Base-by-base conservation (phyloP, 2,888 invertebrate genomes). In the Drosophila tripunctata region DNA sequence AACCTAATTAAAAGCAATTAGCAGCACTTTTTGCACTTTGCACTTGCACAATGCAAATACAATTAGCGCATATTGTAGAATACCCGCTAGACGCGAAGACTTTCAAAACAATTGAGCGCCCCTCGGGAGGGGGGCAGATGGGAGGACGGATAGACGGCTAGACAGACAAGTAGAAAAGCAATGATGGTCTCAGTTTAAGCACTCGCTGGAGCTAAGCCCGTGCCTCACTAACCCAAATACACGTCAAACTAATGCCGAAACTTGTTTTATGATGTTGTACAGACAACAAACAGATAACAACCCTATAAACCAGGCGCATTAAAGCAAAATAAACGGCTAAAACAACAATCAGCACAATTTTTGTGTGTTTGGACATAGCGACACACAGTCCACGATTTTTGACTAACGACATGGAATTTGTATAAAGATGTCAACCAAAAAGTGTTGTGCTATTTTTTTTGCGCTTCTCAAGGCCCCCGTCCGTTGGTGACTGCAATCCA, bases 211-310 rank as follows among this genome's bases (percentile, higher is more conserved):
- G n/a, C 7, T 6, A 27, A 56, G 4, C 43, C 75, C 58, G 36
- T 69, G 85, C 55, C 80, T 78, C 67, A 80, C 85, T 80, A 80
- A 80, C 80, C 80, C 62, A 84, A 87, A 80, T 80, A 76, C 65
- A 64, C 41, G 45, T 38, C 55, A 62, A 73, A 62, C 67, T 67
- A 67, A 71, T 72, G 80, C 75, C 75, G 64, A 81, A 87, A 87
- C 88, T 69, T 47, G 81, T 87, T 81, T 87, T 77, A 84, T 67
- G 71, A 77, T 65, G 52, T 61, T 73, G 69, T 50, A 41, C 43
- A 40, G 67, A 61, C 78, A 27, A 27, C 10, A 27, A 27, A 27
- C 10, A 27, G 27, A 27, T 10, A 3, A 27, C 27, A 80, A 67
- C 78, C 67, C 63, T 63, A 85, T 78, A 82, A 82, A 75, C 71